Conservation (phyloP, 2,888 invertebrate species). For the Microplitis manilae region DNA sequence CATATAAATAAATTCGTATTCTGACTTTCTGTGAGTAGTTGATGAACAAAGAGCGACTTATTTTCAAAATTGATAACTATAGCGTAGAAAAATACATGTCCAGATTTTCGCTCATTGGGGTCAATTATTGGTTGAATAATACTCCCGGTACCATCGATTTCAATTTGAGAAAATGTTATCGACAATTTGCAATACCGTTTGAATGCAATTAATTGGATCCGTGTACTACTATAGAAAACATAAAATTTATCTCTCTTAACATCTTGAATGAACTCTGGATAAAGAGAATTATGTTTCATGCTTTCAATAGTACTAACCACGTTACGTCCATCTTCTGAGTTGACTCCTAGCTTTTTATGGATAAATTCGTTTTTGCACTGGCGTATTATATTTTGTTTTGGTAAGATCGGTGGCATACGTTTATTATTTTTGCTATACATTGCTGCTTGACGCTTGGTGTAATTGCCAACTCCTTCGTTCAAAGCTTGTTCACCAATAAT, state of each 20-base stretch:
- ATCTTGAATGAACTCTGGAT: constrained; percentile 40
- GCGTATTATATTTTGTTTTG: constrained; percentile 24
- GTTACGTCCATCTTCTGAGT: constrained; percentile 30
- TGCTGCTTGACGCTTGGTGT: constrained; percentile 28
- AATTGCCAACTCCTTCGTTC: constrained; percentile 33
- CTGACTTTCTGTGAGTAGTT: constrained; percentile 45
- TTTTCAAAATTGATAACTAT: constrained; percentile 41
- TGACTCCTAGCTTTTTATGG: constrained; percentile 38
- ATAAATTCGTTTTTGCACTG: constrained; percentile 42
- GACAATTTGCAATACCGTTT: constrained; percentile 31
- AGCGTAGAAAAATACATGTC: constrained; percentile 46
- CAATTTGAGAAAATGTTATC: constrained; percentile 1
- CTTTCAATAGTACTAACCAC: constrained; percentile 40
- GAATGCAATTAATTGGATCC: constrained; percentile 39
- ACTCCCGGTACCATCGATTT: constrained; percentile 45
- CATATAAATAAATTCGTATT: constrained; percentile 31
- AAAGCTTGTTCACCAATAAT: constrained; percentile 1
- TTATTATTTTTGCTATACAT: constrained; percentile 21
- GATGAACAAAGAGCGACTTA: constrained; percentile 38
- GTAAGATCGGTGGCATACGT: constrained; percentile 39
- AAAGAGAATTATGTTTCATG: constrained; percentile 35
- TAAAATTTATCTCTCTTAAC: constrained; percentile 40
- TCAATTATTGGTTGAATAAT: constrained; percentile 34
- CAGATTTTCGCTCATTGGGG: constrained; percentile 29
- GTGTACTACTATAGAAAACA: constrained; percentile 42